Evolutionary conservation across 1,140 invertebrate genomes (phyloP), one percentile per base, ranked within the genome.

Genomic region (Stegodyphus mimosarum): DNA sequence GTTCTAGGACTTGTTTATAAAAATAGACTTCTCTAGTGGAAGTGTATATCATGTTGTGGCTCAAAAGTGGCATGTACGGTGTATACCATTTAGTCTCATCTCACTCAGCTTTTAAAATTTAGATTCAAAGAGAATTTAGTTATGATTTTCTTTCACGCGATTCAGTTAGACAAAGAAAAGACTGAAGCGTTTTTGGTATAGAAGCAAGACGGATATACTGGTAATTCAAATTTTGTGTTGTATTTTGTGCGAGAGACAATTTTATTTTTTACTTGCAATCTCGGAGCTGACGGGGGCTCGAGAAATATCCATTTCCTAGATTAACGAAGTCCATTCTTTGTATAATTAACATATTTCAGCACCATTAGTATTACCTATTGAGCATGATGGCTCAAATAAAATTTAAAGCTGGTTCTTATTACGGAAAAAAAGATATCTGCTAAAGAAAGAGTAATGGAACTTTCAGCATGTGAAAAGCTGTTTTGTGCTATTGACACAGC

Each of bases 1-100:
- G 74, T 86, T 84, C 83, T 86, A 86, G 75, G 74, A 78, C 69
- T 86, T 81, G 48, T 64, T 86, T 86, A 86, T 72, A 86, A 86
- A 86, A 86, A 86, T 86, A 86, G 74, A 86, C 83, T 86, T 86
- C 83, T 86, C 83, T 86, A 73, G 49, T 86, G 83, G 83, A 86
- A 86, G 83, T 84, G 76, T 51, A 67, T 71, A 74, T 76, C 53
- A 55, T 86, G 83, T 78, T 67, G 18, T n/a, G 63, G 17, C 66
- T 64, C 52, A 76, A 63, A 76, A 76, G 15, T 76, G 53, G 60
- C 33, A 17, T 63, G 55, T 76, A 64, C 55, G 9, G 13, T 51
- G 18, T 78, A 33, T 51, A 55, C 52, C 17, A 69, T 69, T 78
- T 48, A n/a, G 10, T 77, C 63, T 33, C 15, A 15, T 60, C 9